Evolutionary conservation across 2,113 vertebrate genomes (phyloP).

Genomic region (Pseudorectes ferrugineus): DNA sequence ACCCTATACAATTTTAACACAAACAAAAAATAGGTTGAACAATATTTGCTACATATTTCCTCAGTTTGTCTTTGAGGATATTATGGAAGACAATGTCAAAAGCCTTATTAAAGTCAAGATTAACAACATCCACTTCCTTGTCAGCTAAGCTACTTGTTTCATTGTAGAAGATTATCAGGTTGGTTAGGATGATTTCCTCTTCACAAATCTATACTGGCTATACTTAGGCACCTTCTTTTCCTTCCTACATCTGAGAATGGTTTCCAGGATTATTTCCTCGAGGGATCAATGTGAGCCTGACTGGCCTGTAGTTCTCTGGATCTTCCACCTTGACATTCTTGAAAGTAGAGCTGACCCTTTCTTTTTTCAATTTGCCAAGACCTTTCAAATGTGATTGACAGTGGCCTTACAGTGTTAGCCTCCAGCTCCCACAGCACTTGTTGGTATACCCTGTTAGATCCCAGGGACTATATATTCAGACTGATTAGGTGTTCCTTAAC

Average conservation of each 20-base stretch:
- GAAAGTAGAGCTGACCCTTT: background rate
- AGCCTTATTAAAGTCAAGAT: background rate
- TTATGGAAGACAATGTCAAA: background rate
- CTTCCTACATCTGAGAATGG: background rate
- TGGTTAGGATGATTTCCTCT: background rate
- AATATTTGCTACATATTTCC: background rate
- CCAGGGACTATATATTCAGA: background rate
- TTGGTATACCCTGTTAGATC: background rate
- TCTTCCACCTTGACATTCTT: background rate
- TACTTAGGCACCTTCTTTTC: background rate
- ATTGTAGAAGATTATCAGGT: background rate
- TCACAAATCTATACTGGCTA: background rate
- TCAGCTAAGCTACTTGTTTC: background rate
- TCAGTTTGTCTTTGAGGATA: background rate
- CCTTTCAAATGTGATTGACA: background rate
- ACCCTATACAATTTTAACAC: background rate
- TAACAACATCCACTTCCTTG: background rate
- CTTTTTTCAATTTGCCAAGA: background rate
- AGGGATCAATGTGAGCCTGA: background rate
- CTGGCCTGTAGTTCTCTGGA: background rate
- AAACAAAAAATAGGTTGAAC: background rate
- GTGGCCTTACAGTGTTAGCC: background rate
- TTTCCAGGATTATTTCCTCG: background rate
- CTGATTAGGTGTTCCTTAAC: background rate
- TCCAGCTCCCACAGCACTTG: background rate